Conservation (phyloP, 2,113 vertebrate species). For the Engystomops pustulosus region DNA sequence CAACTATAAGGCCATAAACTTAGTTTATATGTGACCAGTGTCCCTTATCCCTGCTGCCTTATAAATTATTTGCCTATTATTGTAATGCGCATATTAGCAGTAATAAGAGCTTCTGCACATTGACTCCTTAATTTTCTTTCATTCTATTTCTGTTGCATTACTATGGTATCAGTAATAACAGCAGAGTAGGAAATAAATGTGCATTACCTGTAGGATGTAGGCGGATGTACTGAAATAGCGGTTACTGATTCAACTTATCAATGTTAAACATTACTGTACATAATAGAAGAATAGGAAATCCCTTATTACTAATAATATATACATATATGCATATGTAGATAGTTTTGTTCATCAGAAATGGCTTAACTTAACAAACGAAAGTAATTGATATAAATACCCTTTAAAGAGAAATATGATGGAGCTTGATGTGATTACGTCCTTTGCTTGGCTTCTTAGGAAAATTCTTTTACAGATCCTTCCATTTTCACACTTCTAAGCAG, state of each 20-base stretch:
- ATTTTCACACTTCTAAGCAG: constrained; percentile 35
- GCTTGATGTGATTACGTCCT: neutral
- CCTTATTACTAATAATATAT: neutral
- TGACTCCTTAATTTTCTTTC: too few species aligned
- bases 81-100: too few species aligned
- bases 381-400: neutral
- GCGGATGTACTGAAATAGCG: neutral
- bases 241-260: neutral
- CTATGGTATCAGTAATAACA: neutral
- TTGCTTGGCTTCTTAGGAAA: constrained; percentile 11
- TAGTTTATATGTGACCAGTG: too few species aligned
- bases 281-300: neutral
- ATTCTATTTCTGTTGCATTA: neutral
- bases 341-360: neutral
- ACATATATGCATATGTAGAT: neutral
- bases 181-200: neutral
- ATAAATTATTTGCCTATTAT: too few species aligned
- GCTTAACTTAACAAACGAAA: neutral
- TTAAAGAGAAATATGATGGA: constrained; percentile 1
- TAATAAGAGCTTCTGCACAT: too few species aligned
- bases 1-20: too few species aligned
- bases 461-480: constrained; percentile 1
- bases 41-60: too few species aligned
- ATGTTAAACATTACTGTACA: neutral
- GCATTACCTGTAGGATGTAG: neutral